Evolutionary conservation across 2,113 vertebrate genomes (phyloP).

Genomic region (Ptilonorhynchus violaceus): DNA sequence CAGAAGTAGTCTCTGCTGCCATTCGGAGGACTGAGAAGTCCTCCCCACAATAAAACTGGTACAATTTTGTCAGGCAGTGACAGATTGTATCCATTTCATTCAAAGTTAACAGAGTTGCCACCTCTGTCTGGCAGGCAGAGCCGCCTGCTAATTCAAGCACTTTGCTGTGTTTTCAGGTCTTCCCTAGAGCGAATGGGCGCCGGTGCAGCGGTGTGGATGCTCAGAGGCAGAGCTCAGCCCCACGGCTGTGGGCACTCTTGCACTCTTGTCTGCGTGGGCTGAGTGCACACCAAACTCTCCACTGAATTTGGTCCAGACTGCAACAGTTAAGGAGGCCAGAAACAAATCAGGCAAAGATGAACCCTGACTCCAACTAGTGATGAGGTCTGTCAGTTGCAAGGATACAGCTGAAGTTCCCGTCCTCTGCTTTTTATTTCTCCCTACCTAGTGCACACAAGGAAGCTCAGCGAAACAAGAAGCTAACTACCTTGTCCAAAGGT

Average conservation of each 20-base stretch:
- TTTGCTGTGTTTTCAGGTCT: not conserved
- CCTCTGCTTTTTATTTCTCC: not conserved
- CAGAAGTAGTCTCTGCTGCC: not conserved
- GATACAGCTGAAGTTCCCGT: not conserved
- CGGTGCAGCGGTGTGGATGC: rapidly evolving
- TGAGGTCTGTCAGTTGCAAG: not conserved
- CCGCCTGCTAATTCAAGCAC: not conserved
- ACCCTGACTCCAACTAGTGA: not conserved
- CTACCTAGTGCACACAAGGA: not conserved
- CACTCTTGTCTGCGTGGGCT: not conserved
- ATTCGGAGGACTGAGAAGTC: not conserved
- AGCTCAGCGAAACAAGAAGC: not conserved
- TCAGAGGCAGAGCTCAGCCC: not conserved
- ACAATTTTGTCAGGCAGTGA: not conserved
- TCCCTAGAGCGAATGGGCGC: rapidly evolving
- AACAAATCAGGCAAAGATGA: not conserved
- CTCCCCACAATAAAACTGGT: not conserved
- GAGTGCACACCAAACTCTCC: not conserved
- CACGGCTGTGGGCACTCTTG: not conserved
- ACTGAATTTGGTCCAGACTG: not conserved
- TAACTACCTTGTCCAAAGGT: not conserved
- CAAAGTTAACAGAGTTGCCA: not conserved
- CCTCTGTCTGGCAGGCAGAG: not conserved
- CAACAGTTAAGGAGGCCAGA: not conserved
- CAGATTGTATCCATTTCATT: not conserved